Base-by-base conservation (phyloP, 2,797 vertebrate genomes). In the Gymnodraco acuticeps region DNA sequence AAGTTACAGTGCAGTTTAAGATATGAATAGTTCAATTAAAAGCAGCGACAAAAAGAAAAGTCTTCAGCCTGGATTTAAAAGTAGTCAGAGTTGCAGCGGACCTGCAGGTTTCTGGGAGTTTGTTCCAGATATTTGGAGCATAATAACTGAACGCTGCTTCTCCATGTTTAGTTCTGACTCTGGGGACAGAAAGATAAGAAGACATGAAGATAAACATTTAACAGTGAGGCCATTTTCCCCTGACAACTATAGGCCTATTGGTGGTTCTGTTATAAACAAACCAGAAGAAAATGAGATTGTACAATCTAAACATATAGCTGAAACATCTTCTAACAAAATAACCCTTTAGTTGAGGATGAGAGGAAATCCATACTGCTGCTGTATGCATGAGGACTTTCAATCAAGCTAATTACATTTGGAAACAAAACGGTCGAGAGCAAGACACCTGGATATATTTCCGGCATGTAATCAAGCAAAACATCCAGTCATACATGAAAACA, bases 371-470 rank as follows among this genome's bases (percentile, higher is more conserved):
- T 78, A 62, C 64, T 76, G 63, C 71, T 79, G 56, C 46, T 73
- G 4, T 78, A 85, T 88, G 81, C 80, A 91, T 83, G 80, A 90
- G 52, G 16, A 77, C 69, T 65, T 89, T 83, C 91, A 90, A 88
- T 92, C 88, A 83, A 47, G 45, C 66, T 92, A 88, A 92, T 90
- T 89, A 83, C 70, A 81, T 82, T 76, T 62, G 27, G 56, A 61
- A 64, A 58, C 84, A 72, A 88, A 70, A 68, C 48, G 77, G 62
- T 86, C 10, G 58, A 82, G 55, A 59, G 60, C 41, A 70, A 80
- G 68, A 82, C 80, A 83, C 63, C 62, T 75, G 83, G 81, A 83
- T 84, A 78, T 73, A 60, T 85, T 76, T 72, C 51, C 74, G 75
- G 65, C 31, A 43, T 42, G 67, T 78, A 65, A 86, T 79, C 59